phyloP scores from a whole-genome alignment of 2,888 invertebrate species.

The Charanyca ferruginea region DNA sequence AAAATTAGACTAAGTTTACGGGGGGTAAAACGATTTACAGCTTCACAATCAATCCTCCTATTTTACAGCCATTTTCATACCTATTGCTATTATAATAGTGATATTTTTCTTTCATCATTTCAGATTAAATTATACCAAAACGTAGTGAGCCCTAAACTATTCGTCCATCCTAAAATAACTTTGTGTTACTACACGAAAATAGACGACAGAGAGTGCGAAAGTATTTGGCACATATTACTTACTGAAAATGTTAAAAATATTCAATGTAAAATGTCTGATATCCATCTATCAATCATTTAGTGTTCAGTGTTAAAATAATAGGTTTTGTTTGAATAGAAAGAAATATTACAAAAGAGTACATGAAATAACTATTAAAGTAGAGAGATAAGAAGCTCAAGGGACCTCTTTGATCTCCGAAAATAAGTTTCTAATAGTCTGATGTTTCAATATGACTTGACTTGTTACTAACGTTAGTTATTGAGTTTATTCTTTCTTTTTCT shows the following conservation, averaged over 20 bases:
- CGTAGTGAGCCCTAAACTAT: slow-evolving; percentile 16
- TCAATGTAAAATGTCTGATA: slow-evolving; percentile 1
- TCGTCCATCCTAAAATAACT: slow-evolving; percentile 40
- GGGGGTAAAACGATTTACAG: no score
- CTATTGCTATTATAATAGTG: not conserved
- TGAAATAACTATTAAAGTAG: slow-evolving; percentile 19
- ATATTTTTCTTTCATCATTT: slow-evolving; percentile 40
- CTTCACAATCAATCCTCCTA: no score
- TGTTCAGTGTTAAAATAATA: slow-evolving; percentile 32
- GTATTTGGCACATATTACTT: slow-evolving; percentile 15
- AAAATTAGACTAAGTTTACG: no score
- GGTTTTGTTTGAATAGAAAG: slow-evolving; percentile 27
- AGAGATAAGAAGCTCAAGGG: slow-evolving; percentile 25
- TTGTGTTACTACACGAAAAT: not conserved
- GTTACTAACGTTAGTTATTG: not conserved
- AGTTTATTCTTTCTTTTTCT: not conserved
- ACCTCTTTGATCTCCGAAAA: slow-evolving; percentile 37
- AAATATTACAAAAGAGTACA: slow-evolving; percentile 26
- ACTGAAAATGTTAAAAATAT: slow-evolving; percentile 6
- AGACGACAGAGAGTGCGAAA: not conserved
- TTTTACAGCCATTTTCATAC: no score
- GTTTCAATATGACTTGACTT: not conserved
- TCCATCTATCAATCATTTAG: slow-evolving; percentile 14
- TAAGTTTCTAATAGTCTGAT: slow-evolving; percentile 6
- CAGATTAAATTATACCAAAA: slow-evolving; percentile 16